Conservation (phyloP, 2,888 invertebrate genomes). For the Agrochola lychnidis region DNA sequence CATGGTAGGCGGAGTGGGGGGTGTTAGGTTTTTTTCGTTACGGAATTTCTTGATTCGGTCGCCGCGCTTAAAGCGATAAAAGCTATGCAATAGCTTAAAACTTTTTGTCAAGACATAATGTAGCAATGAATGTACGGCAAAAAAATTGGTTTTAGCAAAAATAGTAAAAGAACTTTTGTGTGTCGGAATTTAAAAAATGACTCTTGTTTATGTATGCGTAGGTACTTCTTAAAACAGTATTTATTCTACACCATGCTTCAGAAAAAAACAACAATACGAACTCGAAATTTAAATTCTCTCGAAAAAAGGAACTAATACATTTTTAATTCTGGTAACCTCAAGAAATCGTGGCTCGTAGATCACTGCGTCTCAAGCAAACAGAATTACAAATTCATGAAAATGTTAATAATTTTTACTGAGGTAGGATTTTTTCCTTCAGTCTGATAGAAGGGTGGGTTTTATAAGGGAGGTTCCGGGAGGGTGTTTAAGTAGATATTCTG, state of each 20-base stretch:
- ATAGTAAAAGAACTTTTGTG: not conserved
- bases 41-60: too few relatives aligned
- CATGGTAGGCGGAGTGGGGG: too few relatives aligned
- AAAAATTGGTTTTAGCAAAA: conserved; percentile 19
- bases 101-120: not conserved
- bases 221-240: not conserved
- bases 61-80: too few relatives aligned
- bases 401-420: conserved; percentile 84
- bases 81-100: too few relatives aligned
- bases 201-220: not conserved
- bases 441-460: conserved; percentile 81
- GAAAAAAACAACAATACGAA: conserved; percentile 34
- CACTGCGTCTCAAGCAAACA: conserved; percentile 74
- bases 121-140: too few relatives aligned
- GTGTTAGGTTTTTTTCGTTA: too few relatives aligned
- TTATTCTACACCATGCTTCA: not conserved
- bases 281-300: conserved; percentile 49
- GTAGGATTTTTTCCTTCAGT: conserved; percentile 73
- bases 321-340: conserved; percentile 72
- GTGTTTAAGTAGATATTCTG: conserved; percentile 83
- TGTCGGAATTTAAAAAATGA: not conserved
- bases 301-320: conserved; percentile 68
- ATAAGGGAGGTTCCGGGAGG: conserved; percentile 73
- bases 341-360: conserved; percentile 72
- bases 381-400: conserved; percentile 84